Conservation (phyloP, 2,113 vertebrate genomes). For the Propithecus coquereli region DNA sequence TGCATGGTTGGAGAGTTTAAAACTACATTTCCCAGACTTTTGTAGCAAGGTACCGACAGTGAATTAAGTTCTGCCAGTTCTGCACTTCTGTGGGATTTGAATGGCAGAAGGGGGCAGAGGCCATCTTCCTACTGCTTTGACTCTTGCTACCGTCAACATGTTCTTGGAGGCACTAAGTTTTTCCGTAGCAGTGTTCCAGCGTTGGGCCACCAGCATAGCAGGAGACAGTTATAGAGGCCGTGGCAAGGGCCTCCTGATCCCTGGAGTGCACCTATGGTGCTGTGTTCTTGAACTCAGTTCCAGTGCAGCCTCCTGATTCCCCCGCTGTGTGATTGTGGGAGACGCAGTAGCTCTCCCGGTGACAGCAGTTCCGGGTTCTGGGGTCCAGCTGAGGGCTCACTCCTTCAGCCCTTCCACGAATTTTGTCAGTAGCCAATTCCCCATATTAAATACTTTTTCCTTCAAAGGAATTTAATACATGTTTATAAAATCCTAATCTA, state of each 20-base stretch:
- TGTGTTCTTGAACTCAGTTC: neutral
- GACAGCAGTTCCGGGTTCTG: neutral
- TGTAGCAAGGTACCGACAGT: neutral
- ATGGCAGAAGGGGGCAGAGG: neutral
- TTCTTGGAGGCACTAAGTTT: neutral
- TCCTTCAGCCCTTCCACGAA: neutral
- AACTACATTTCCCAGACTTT: neutral
- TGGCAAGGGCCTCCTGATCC: too few relatives aligned
- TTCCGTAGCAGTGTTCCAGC: neutral
- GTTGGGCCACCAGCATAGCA: neutral
- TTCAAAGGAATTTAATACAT: neutral
- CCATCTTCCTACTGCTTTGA: neutral
- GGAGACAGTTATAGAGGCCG: neutral
- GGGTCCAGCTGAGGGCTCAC: neutral
- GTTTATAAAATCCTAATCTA: neutral
- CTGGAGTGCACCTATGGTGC: neutral
- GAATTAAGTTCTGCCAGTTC: neutral
- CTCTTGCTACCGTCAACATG: neutral
- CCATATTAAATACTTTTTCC: neutral
- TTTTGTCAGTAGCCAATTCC: neutral
- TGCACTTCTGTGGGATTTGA: neutral
- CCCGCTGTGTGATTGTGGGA: neutral
- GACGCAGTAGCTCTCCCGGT: neutral
- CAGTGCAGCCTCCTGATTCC: neutral
- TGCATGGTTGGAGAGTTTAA: neutral